phyloP scores from a whole-genome alignment of 2,888 invertebrate genomes.

The Hirtodrosophila confusa region DNA sequence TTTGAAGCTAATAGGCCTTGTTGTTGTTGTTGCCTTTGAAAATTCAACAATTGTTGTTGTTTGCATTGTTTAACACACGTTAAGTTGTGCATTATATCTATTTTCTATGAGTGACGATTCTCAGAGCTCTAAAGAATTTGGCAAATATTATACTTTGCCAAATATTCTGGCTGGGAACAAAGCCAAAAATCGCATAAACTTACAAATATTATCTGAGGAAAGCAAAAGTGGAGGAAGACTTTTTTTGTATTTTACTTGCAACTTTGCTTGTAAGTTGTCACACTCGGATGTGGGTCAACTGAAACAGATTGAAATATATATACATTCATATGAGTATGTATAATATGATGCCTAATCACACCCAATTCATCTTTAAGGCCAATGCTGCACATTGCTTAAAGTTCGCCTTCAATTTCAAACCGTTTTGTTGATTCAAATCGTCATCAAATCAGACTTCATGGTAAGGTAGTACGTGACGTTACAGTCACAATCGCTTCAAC shows the following conservation, averaged over 20 bases:
- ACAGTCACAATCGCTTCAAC: constrained; percentile 35
- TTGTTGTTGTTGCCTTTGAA: constrained; percentile 29
- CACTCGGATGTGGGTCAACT: constrained; percentile 8
- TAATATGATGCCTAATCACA: constrained; percentile 39
- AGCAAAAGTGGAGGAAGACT: constrained; percentile 13
- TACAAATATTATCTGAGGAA: constrained; percentile 8
- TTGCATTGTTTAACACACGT: constrained; percentile 62
- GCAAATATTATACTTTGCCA: constrained; percentile 42
- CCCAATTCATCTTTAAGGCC: constrained; percentile 55
- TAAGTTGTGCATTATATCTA: constrained; percentile 37
- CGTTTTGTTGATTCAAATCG: constrained; percentile 47
- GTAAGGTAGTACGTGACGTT: constrained; percentile 61
- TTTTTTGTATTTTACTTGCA: no score
- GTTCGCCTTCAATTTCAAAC: constrained; percentile 61
- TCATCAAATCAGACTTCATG: constrained; percentile 61
- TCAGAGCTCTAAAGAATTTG: constrained; percentile 36
- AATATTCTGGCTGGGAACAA: constrained; percentile 32
- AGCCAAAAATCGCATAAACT: no score
- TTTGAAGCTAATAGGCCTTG: constrained; percentile 39
- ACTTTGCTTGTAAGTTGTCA: not conserved
- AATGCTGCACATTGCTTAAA: constrained; percentile 42
- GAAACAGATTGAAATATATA: not conserved
- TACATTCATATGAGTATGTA: not conserved
- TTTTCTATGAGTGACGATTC: constrained; percentile 39
- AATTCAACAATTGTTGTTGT: constrained; percentile 40